Evolutionary conservation across 2,888 invertebrate species (phyloP), one percentile per base, ranked within the genome.

Genomic region (Parochlus steinenii): DNA sequence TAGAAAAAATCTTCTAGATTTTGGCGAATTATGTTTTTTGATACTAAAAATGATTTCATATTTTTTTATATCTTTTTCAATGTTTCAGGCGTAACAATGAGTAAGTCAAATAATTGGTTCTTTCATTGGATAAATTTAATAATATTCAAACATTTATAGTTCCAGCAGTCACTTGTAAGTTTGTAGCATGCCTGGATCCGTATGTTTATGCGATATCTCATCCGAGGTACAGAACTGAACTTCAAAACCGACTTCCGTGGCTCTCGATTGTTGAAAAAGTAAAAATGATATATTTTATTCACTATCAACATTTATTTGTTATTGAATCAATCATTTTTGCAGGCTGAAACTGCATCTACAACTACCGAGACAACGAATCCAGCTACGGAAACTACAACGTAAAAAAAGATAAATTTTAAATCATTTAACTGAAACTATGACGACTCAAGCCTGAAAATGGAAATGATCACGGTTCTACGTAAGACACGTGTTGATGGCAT

Each of bases 121-220:
- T n/a, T n/a, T n/a, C n/a, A n/a, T n/a, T n/a, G n/a, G n/a, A n/a
- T n/a, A n/a, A n/a, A n/a, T n/a, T n/a, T n/a, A n/a, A n/a, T n/a
- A n/a, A n/a, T n/a, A n/a, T n/a, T n/a, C n/a, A n/a, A n/a, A n/a
- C n/a, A n/a, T n/a, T n/a, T n/a, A n/a, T n/a, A n/a, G n/a, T 86
- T 45, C 86, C 86, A 4, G 85, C 86, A 1, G 71, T 80, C 42
- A 70, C 83, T 20, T 86, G 86, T 50, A 90, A 90, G 63, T 63
- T 75, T 34, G 87, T 89, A 1, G 87, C 90, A 1, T 87, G 89
- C 56, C 71, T 89, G 49, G 89, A 90, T 59, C 90, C 90, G 0
- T 85, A 86, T 63, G 75, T 86, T 3, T 87, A 86, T 48, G 86
- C 86, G 4, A 83, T 86, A 45, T 87, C 83, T 51, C 90, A 90